These are phyloP conservation scores for Nothocercus nigrocapillus DNA, from an alignment of 2,113 vertebrate genomes.

Conservation along the genomic window DNA sequence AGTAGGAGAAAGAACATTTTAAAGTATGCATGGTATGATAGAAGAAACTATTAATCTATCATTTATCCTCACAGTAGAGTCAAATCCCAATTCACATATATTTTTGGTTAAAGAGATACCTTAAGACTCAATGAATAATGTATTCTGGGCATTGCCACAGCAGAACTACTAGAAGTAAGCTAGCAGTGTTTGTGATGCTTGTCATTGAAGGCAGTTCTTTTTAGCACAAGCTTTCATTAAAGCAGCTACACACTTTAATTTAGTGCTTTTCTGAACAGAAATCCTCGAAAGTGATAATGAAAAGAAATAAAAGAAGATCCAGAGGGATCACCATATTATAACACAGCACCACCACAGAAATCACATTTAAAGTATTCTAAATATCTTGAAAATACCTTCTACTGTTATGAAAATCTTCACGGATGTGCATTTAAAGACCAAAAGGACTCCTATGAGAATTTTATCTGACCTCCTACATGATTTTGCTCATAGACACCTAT, in stretches of 20 bases:
- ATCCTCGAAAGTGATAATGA: not conserved
- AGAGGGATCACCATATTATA: not conserved
- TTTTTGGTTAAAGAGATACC: not conserved
- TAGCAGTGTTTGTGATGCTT: not conserved
- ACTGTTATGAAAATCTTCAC: not conserved
- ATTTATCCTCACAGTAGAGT: not conserved
- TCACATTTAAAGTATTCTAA: not conserved
- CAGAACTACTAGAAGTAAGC: not conserved
- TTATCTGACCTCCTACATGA: not conserved
- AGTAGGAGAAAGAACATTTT: not conserved
- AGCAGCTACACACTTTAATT: not conserved
- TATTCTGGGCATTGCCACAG: not conserved
- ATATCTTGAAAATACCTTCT: not conserved
- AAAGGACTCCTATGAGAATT: not conserved
- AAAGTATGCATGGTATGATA: fast-evolving
- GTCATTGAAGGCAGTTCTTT: not conserved
- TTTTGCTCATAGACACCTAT: not conserved
- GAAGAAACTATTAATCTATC: not conserved
- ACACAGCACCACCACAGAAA: not conserved
- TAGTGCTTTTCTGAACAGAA: constrained; percentile 6
- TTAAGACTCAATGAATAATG: not conserved
- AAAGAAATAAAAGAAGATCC: constrained; percentile 1
- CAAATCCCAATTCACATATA: not conserved
- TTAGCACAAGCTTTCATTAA: not conserved
- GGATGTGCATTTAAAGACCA: constrained; percentile 21